Conservation (phyloP, 1,140 invertebrate genomes). For the Uloborus diversus region DNA sequence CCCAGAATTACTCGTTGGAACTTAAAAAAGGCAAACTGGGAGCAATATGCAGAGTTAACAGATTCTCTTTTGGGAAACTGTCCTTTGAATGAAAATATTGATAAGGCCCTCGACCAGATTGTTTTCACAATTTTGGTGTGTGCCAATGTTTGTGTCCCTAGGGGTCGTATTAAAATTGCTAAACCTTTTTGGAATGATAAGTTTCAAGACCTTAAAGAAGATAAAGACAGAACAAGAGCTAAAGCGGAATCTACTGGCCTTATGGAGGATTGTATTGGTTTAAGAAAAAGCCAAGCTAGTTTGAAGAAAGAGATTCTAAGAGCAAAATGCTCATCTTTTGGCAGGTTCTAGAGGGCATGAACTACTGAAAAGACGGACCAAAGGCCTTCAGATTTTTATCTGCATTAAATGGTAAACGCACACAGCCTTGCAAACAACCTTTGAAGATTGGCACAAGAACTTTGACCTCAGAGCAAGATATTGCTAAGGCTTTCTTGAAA, state of each 20-base stretch:
- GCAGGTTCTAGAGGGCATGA: neutral
- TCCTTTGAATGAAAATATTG: too few relatives aligned
- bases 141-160: too few relatives aligned
- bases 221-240: neutral
- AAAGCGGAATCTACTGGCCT: neutral
- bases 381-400: constrained; percentile 10
- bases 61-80: too few relatives aligned
- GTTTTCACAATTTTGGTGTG: too few relatives aligned
- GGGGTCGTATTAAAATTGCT: neutral
- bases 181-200: constrained; percentile 23
- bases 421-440: neutral
- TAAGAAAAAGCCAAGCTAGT: neutral
- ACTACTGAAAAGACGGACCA: neutral
- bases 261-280: neutral
- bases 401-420: neutral
- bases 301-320: neutral
- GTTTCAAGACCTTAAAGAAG: neutral
- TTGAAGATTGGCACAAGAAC: neutral
- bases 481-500: neutral
- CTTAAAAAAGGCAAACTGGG: too few relatives aligned
- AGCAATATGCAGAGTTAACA: too few relatives aligned
- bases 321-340: neutral
- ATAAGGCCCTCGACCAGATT: too few relatives aligned
- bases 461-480: neutral
- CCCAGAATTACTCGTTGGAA: too few relatives aligned